phyloP scores from a whole-genome alignment of 2,888 invertebrate genomes.

The Danaus chrysippus region DNA sequence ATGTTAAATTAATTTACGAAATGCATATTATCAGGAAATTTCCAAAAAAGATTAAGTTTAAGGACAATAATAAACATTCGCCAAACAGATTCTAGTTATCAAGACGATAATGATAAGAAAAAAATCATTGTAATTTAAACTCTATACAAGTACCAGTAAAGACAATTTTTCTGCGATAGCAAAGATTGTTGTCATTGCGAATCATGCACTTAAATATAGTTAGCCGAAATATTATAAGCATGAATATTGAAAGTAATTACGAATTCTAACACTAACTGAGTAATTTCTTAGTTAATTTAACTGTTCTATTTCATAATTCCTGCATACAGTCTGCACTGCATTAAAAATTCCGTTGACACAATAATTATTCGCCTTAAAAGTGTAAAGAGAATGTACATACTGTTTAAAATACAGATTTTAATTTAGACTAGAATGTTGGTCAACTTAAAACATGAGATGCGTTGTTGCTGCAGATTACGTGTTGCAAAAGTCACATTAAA shows the following conservation, averaged over 20 bases:
- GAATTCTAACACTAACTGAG: too few relatives aligned
- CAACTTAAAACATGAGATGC: not conserved
- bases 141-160: not conserved
- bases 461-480: not conserved
- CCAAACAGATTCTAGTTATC: not conserved
- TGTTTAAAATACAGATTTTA: not conserved
- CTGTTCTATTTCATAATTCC: too few relatives aligned
- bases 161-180: conserved; percentile 11
- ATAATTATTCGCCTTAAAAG: not conserved
- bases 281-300: too few relatives aligned
- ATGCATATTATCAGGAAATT: too few relatives aligned
- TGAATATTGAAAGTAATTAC: too few relatives aligned
- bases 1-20: too few relatives aligned
- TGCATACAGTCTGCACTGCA: too few relatives aligned
- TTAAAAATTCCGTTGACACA: not conserved
- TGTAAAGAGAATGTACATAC: not conserved
- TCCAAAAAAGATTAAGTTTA: not conserved
- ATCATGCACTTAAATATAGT: conserved; percentile 44
- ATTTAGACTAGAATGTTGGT: not conserved
- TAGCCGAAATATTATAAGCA: too few relatives aligned
- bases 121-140: not conserved
- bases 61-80: conserved; percentile 7
- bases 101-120: not conserved
- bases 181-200: conserved; percentile 12
- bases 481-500: not conserved